Base-by-base conservation (phyloP, 2,888 invertebrate species). In the Bellardia bayeri region DNA sequence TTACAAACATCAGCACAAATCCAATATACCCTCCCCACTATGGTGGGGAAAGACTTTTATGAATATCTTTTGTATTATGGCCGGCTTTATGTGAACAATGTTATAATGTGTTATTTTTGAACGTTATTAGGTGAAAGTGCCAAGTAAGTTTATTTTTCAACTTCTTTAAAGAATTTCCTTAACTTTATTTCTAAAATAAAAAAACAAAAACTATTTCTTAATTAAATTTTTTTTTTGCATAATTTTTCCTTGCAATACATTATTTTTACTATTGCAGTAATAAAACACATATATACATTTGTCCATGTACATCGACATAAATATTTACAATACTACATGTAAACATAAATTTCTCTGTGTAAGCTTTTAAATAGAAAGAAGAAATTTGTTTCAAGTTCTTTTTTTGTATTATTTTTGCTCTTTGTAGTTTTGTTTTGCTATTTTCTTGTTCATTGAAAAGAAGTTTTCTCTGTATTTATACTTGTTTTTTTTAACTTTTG, bases 371-470 rank as follows among this genome's bases (percentile, higher is more conserved):
- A 71, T 63, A 42, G 30, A 33, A 33, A 13, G 23, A 66, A 66
- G 13, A 83, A 84, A 66, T 75, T 37, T 63, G 64, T 84, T 79
- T 74, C 58, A 75, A 80, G 85, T 80, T 85, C 63, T 68, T 58
- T 45, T 72, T 61, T 13, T 69, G 33, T 68, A 9, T n/a, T 58
- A 58, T 49, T 61, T 69, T 54, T 63, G 14, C 40, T 83, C 51
- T 64, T 58, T 64, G 75, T 63, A 66, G 58, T 64, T 82, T 63
- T 69, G 40, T 54, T 76, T 74, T 68, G 33, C 74, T 75, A 61
- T 80, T 74, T 69, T 69, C 63, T 83, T 83, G 56, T 85, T 74
- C 80, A 68, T 80, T 85, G 85, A 80, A 75, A 85, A 85, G 61
- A 85, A 80, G 58, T 75, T 85, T 80, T 85, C 76, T 76, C 63